Percentiles rank a stretch among this genome's conserved stretches.
These are phyloP conservation scores for Drosophila pseudotalamancana DNA, from an alignment of 2,888 invertebrate genomes.

Conservation along the genomic window DNA sequence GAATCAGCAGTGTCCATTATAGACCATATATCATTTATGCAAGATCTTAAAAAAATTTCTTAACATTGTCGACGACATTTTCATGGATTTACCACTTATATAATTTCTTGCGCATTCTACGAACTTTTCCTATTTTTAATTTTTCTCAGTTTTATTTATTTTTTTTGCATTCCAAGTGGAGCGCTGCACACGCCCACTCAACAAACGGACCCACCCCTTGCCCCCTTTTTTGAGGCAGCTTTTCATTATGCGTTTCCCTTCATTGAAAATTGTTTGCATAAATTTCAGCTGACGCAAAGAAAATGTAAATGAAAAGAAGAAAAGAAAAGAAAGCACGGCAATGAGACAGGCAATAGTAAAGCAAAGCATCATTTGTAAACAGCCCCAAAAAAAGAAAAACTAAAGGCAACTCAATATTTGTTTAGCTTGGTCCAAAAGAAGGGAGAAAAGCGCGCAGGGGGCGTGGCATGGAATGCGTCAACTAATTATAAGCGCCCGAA, in stretches of 20 bases:
- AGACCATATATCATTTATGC: slow-evolving; percentile 12
- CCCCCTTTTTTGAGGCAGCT: slow-evolving; percentile 1
- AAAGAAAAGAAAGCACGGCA: neutral
- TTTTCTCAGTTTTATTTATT: slow-evolving; percentile 6
- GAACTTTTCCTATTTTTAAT: slow-evolving; percentile 12
- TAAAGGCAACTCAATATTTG: slow-evolving; percentile 31
- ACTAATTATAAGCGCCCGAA: slow-evolving; percentile 65
- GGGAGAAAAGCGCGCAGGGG: neutral
- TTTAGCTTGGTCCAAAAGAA: neutral
- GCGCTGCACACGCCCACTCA: slow-evolving; percentile 32
- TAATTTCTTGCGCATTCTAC: slow-evolving; percentile 31
- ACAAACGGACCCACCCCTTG: neutral
- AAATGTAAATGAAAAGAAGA: slow-evolving; percentile 22
- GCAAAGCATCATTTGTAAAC: slow-evolving; percentile 65
- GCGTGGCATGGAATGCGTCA: slow-evolving; percentile 38
- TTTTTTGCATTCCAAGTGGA: slow-evolving; percentile 48
- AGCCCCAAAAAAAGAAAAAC: slow-evolving; percentile 32
- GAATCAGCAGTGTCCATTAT: neutral
- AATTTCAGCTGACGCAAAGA: slow-evolving; percentile 61
- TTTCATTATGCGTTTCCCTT: slow-evolving; percentile 29
- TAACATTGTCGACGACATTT: slow-evolving; percentile 26
- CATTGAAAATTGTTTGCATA: slow-evolving; percentile 73
- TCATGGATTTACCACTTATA: slow-evolving; percentile 24
- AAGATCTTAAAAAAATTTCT: slow-evolving; percentile 21
- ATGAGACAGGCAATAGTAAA: slow-evolving; percentile 32